phyloP scores from a whole-genome alignment of 2,888 invertebrate species.

The Lumbricus terrestris region DNA sequence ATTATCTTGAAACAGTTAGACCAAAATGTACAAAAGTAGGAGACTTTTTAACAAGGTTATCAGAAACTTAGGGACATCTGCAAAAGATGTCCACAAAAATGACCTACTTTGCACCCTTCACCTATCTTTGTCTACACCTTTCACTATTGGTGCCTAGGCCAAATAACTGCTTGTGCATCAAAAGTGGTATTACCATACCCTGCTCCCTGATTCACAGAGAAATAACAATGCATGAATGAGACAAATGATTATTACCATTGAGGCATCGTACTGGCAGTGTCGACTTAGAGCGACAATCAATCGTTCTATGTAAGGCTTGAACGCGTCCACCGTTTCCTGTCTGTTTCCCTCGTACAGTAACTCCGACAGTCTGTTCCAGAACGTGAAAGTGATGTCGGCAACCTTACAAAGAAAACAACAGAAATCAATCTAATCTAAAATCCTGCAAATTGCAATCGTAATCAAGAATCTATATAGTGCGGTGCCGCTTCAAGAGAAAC shows the following conservation, averaged over 20 bases:
- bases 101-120: too few species aligned
- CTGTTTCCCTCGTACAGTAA: conserved; percentile 84
- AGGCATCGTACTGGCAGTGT: conserved; percentile 94
- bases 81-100: neutral
- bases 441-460: too few species aligned
- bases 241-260: conserved; percentile 69
- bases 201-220: neutral
- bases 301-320: conserved; percentile 86
- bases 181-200: neutral
- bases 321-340: conserved; percentile 75
- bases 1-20: neutral
- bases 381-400: conserved; percentile 84
- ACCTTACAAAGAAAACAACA: conserved; percentile 63
- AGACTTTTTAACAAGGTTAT: too few species aligned
- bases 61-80: too few species aligned
- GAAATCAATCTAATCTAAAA: neutral
- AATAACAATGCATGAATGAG: neutral
- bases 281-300: conserved; percentile 83
- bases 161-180: neutral
- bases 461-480: too few species aligned
- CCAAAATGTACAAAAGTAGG: too few species aligned
- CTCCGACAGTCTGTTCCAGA: conserved; percentile 95
- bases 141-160: neutral
- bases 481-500: too few species aligned
- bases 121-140: neutral